A percentile compares a stretch with the other conserved stretches of the same genome.
Conservation (phyloP, 2,113 vertebrate genomes). For the Odocoileus virginianus region DNA sequence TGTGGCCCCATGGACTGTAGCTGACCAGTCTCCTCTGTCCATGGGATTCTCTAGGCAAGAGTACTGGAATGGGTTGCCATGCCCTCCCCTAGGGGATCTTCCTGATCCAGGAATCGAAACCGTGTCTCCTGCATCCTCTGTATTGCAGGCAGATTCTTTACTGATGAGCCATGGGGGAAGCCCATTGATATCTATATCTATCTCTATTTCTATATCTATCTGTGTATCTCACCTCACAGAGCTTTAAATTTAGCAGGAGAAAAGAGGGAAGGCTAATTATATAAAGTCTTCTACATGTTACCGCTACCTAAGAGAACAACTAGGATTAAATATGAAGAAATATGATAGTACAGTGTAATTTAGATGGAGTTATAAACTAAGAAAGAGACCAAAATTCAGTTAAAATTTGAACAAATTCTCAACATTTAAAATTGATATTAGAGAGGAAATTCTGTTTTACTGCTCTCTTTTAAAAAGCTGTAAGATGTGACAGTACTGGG, state of each 20-base stretch:
- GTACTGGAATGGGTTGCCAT: neutral
- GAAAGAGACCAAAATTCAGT: neutral
- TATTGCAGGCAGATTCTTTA: neutral
- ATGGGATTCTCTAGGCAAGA: neutral
- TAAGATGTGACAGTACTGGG: neutral
- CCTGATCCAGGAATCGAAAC: neutral
- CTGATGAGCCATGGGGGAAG: neutral
- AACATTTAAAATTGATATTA: neutral
- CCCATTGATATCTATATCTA: neutral
- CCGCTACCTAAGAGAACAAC: neutral
- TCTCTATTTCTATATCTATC: no score
- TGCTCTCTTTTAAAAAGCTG: neutral
- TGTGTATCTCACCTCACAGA: neutral
- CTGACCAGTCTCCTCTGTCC: neutral
- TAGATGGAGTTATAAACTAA: neutral
- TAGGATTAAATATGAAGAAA: neutral
- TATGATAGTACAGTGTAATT: neutral
- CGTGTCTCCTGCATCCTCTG: neutral
- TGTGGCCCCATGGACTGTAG: neutral
- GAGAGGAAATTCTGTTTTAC: neutral
- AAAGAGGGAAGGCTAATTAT: neutral
- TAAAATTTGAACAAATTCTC: neutral
- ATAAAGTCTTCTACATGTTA: neutral
- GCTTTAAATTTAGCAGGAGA: neutral
- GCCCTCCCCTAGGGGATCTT: neutral